Percentiles rank a stretch among this genome's conserved stretches.
These are phyloP conservation scores for Glossosoma conforme DNA, from an alignment of 1,140 invertebrate species.

Conservation along the genomic window DNA sequence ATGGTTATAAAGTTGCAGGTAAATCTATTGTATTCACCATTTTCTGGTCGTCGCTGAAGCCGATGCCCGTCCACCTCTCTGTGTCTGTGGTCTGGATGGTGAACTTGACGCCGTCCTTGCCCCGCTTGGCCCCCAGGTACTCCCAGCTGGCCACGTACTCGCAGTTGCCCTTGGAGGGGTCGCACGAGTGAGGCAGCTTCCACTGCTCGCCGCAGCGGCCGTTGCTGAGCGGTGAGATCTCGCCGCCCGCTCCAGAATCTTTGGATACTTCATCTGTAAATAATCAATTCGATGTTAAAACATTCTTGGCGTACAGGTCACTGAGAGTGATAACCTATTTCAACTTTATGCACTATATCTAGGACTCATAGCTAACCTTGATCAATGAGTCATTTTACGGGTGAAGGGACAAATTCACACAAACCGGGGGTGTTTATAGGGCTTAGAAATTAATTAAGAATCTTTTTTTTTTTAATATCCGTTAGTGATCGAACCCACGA, in stretches of 20 bases:
- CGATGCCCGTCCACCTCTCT: slow-evolving; percentile 90
- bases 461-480: no score
- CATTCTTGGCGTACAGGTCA: no score
- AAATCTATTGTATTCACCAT: slow-evolving; percentile 70
- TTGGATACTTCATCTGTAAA: slow-evolving; percentile 25
- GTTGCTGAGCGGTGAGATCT: slow-evolving; percentile 36
- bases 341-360: no score
- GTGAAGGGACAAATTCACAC: no score
- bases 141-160: slow-evolving; percentile 84
- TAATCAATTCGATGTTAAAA: no score
- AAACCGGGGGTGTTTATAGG: no score
- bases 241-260: slow-evolving; percentile 30
- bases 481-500: no score
- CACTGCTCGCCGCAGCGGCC: slow-evolving; percentile 71
- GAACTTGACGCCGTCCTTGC: slow-evolving; percentile 76
- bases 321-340: no score
- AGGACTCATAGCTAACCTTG: no score
- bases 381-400: no score
- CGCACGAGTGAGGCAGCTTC: slow-evolving; percentile 70
- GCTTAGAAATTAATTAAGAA: no score
- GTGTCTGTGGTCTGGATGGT: slow-evolving; percentile 77
- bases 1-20: no score
- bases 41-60: slow-evolving; percentile 79
- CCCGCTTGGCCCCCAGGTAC: slow-evolving; percentile 61
- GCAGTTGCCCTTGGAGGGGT: slow-evolving; percentile 63